phyloP scores from a whole-genome alignment of 2,888 invertebrate genomes.

The Xestia rhomboidea region DNA sequence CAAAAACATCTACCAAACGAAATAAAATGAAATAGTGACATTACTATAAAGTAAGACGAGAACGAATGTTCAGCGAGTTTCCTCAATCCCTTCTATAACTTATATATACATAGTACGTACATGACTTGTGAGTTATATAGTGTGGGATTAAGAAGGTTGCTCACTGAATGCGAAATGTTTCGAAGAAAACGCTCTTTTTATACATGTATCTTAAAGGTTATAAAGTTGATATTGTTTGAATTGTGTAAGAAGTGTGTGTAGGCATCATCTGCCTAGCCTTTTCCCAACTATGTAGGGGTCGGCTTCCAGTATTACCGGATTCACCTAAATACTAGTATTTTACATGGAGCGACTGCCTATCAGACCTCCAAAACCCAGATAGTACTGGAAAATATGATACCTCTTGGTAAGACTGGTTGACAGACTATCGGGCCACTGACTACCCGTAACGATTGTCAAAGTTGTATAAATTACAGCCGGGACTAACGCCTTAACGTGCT shows the following conservation, averaged over 20 bases:
- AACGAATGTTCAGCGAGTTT: constrained; percentile 27
- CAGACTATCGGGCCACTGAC: no score
- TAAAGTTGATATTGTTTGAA: constrained; percentile 13
- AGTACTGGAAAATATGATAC: no score
- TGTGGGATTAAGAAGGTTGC: constrained; percentile 31
- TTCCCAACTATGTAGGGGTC: no score
- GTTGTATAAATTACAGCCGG: no score
- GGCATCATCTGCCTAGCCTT: no score
- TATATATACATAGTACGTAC: constrained; percentile 12
- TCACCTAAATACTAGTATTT: no score
- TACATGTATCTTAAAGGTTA: not conserved
- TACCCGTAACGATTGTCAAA: no score
- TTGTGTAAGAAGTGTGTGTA: not conserved
- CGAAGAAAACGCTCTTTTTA: constrained; percentile 4
- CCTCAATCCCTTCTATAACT: not conserved
- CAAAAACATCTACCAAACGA: not conserved
- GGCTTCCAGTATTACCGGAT: no score
- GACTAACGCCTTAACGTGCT: no score
- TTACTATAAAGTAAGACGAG: constrained; percentile 17
- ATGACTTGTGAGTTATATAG: constrained; percentile 28
- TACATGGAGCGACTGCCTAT: no score
- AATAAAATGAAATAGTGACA: constrained; percentile 21
- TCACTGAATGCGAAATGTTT: constrained; percentile 36
- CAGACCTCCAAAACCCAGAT: no score
- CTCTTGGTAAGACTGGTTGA: no score